Evolutionary conservation across 1,140 invertebrate genomes (phyloP), one percentile per base, ranked within the genome.

Genomic region (Saxidomus purpurata): DNA sequence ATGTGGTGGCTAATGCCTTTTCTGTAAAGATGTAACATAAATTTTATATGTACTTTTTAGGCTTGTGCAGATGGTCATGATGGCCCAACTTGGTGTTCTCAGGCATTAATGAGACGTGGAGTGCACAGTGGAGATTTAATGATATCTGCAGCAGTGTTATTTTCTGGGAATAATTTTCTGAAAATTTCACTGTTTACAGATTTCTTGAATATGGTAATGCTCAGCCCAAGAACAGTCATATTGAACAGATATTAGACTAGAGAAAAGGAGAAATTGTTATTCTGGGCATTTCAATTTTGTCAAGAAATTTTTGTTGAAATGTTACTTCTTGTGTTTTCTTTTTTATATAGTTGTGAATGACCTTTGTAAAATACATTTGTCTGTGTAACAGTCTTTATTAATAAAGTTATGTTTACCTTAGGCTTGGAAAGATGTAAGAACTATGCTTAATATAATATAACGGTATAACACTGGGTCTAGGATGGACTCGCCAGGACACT

Each of bases 391-490:
- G n/a, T 61, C 36, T 82, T 13, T 47, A 40, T 47, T 25, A 61
- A 82, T n/a, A 38, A 90, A 86, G 91, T 67, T 86, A 92, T 90
- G 89, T n/a, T n/a, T n/a, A n/a, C n/a, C n/a, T n/a, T n/a, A n/a
- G n/a, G n/a, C n/a, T n/a, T n/a, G n/a, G n/a, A n/a, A n/a, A n/a
- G n/a, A n/a, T n/a, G n/a, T n/a, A n/a, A n/a, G n/a, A n/a, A n/a
- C n/a, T n/a, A n/a, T n/a, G n/a, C n/a, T n/a, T n/a, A n/a, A n/a
- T n/a, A n/a, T n/a, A n/a, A n/a, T n/a, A n/a, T n/a, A n/a, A n/a
- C n/a, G n/a, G n/a, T n/a, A n/a, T n/a, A n/a, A n/a, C n/a, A n/a
- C n/a, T n/a, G n/a, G n/a, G n/a, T n/a, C n/a, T n/a, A 19, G 87
- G 22, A 92, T 86, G 74, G 89, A 92, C 55, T 88, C 85, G 55